Base-by-base conservation (phyloP, 2,797 vertebrate genomes). In the Sebastes nivosus region DNA sequence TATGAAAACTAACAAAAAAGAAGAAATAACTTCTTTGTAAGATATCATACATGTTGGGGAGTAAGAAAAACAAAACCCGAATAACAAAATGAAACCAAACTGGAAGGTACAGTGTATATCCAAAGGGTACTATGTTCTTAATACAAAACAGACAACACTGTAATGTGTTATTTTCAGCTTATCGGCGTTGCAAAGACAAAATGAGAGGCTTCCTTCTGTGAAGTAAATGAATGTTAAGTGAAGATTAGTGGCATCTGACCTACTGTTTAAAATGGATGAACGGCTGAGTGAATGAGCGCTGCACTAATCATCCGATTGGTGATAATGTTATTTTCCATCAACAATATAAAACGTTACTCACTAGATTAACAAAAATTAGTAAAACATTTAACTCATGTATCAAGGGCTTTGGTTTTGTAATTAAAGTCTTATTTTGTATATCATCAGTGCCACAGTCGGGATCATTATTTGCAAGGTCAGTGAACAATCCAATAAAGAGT, bases 381-480 rank as follows among this genome's bases (percentile, higher is more conserved):
- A 52, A 52, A 52, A 10, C 13, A 52, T 52, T 64, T 46, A 60
- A 27, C 25, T 63, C 12, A 1, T 11, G 9, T 13, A 58, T 57
- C 18, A 73, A 13, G 24, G 4, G 70, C 46, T 59, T 69, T 34
- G 25, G 22, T 52, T 84, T 58, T 27, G 20, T 75, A 46, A 67
- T 86, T 66, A 77, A 58, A 61, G 13, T 6, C 9, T 4, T 64
- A 24, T 57, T 46, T 64, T 50, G 27, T 69, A 60, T 27, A 54
- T 75, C 30, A 36, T 67, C 22, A 50, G 66, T 58, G 25, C 52
- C 38, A 63, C 60, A 79, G 72, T 66, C 42, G 70, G 66, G 52
- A 54, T 80, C 50, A 74, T 55, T 81, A 68, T 32, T 57, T 75
- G 63, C 42, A 74, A 79, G 60, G 76, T 77, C 67, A 60, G 16